A percentile compares a stretch with the other conserved stretches of the same genome.
These are phyloP conservation scores for Lasioglossum leucozonium DNA, from an alignment of 2,888 invertebrate species.

Conservation along the genomic window DNA sequence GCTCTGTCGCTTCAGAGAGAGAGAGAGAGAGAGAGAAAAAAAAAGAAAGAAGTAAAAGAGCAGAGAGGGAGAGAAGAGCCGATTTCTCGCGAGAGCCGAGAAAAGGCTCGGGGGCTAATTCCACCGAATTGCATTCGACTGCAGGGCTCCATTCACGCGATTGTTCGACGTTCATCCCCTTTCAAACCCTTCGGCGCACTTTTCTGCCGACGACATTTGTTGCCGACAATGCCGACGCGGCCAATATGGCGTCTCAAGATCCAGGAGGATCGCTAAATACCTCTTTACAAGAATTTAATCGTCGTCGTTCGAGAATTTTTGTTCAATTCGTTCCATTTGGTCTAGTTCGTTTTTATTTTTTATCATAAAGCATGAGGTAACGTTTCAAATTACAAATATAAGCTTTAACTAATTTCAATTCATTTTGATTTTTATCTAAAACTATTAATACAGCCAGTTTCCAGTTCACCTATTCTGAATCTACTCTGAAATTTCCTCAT, in stretches of 20 bases:
- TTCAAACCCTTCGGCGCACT: background rate
- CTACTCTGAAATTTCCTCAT: background rate
- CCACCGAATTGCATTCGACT: conserved; percentile 20
- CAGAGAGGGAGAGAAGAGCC: background rate
- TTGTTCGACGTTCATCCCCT: conserved; percentile 3
- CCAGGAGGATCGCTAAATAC: background rate
- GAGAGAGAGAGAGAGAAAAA: background rate
- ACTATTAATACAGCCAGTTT: background rate
- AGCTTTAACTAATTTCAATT: too few relatives aligned
- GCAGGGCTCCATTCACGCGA: conserved; percentile 16
- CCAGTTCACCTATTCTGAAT: too few relatives aligned
- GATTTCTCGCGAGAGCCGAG: conserved; percentile 9
- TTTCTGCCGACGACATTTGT: conserved; percentile 26
- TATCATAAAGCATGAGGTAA: too few relatives aligned
- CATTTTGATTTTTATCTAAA: background rate
- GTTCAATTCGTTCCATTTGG: background rate
- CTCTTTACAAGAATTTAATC: background rate
- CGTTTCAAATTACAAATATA: too few relatives aligned
- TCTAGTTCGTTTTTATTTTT: too few relatives aligned
- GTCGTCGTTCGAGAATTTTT: background rate
- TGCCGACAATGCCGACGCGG: background rate
- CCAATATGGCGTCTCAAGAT: conserved; percentile 5
- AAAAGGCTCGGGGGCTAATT: conserved; percentile 2
- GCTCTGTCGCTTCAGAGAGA: background rate
- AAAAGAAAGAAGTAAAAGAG: background rate